Evolutionary conservation across 1,140 invertebrate species (phyloP).

Genomic region (Psilanteris sp.): DNA sequence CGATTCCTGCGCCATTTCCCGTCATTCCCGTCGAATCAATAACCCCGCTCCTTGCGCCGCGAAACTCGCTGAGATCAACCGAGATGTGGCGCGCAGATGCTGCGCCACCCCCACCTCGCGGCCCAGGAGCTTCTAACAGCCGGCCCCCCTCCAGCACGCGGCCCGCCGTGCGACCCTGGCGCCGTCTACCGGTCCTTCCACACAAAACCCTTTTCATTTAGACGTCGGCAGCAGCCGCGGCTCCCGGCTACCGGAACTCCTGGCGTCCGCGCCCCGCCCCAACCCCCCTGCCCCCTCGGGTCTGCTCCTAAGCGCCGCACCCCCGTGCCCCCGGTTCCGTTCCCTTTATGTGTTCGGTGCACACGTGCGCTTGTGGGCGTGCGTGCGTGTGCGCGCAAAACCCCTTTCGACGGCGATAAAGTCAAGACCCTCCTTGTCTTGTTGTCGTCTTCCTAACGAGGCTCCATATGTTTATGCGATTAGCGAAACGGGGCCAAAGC

Average conservation of each 20-base stretch:
- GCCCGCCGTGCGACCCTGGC: neutral
- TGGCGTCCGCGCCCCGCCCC: constrained; percentile 18
- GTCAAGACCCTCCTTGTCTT: constrained; percentile 51
- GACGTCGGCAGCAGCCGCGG: constrained; percentile 30
- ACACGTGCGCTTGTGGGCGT: constrained; percentile 12
- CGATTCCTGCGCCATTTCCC: constrained; percentile 79
- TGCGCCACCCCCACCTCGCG: constrained; percentile 20
- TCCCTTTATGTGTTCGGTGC: constrained; percentile 5
- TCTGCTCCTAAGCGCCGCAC: neutral
- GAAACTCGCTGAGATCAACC: constrained; percentile 51
- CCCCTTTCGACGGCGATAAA: constrained; percentile 36
- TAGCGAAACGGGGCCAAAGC: constrained; percentile 56
- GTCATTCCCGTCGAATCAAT: constrained; percentile 78
- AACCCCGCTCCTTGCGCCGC: constrained; percentile 65
- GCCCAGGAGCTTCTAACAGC: constrained; percentile 17
- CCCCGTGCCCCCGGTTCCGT: neutral
- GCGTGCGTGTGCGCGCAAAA: constrained; percentile 22
- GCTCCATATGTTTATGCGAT: constrained; percentile 56
- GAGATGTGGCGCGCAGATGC: constrained; percentile 61
- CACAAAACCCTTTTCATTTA: constrained; percentile 14
- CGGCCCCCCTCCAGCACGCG: constrained; percentile 3
- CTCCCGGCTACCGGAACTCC: constrained; percentile 29
- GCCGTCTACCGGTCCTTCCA: constrained; percentile 1
- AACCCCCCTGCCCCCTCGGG: neutral
- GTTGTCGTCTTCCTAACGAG: constrained; percentile 54